These are phyloP conservation scores for Corythoichthys intestinalis DNA, from an alignment of 2,113 vertebrate genomes.

Conservation along the genomic window DNA sequence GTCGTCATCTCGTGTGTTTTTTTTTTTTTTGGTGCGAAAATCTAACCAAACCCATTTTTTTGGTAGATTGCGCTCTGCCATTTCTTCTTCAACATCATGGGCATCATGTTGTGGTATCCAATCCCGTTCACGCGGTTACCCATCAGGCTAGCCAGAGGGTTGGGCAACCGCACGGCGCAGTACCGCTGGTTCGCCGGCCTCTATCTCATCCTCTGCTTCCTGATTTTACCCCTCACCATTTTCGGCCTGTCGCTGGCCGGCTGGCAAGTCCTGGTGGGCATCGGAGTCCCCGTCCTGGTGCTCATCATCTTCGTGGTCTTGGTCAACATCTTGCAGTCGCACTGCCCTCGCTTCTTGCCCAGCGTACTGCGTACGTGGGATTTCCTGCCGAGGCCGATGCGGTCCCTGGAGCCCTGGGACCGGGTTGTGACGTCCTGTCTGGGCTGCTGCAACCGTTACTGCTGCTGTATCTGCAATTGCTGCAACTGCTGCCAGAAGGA, in stretches of 20 bases:
- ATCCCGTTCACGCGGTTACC: slow-evolving; percentile 84
- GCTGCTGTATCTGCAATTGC: slow-evolving; percentile 82
- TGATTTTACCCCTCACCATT: slow-evolving; percentile 77
- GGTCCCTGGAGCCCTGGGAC: slow-evolving; percentile 88
- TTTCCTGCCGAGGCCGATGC: slow-evolving; percentile 85
- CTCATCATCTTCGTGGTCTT: slow-evolving; percentile 69
- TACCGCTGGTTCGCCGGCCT: slow-evolving; percentile 93
- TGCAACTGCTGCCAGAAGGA: slow-evolving; percentile 63
- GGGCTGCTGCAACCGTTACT: slow-evolving; percentile 66
- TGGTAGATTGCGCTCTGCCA: slow-evolving; percentile 92
- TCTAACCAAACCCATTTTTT: not conserved
- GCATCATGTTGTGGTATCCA: slow-evolving; percentile 91
- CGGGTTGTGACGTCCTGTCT: slow-evolving; percentile 42
- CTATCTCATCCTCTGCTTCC: slow-evolving; percentile 85
- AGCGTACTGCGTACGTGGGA: slow-evolving; percentile 78
- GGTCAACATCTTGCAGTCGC: slow-evolving; percentile 80
- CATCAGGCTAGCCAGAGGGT: slow-evolving; percentile 80
- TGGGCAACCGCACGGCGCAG: slow-evolving; percentile 82
- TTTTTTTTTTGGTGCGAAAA: not conserved
- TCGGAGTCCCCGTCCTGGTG: slow-evolving; percentile 74
- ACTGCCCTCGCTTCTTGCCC: slow-evolving; percentile 70
- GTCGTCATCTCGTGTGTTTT: not conserved
- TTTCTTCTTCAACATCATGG: slow-evolving; percentile 96
- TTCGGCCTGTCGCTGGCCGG: slow-evolving; percentile 88
- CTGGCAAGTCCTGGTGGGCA: slow-evolving; percentile 84